Evolutionary conservation across 1,140 invertebrate genomes (phyloP), one percentile per base, ranked within the genome.

Genomic region (Stratiolaelaps scimitus): DNA sequence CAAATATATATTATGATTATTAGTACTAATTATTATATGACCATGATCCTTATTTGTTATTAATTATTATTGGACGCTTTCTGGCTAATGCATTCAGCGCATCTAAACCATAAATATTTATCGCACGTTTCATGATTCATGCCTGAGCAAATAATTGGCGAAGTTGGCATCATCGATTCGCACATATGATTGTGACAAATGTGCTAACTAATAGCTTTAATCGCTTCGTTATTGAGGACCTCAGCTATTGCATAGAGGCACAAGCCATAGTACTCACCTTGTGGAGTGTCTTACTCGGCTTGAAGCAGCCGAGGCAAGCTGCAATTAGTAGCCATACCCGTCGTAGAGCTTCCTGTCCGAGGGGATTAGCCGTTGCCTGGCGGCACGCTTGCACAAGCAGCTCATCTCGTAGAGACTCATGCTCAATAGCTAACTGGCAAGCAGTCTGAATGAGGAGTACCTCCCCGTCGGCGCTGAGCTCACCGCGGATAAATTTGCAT

Each of bases 281-380:
- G 71, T 84, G 84, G 5, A 95, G 79, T 1, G 87, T 76, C 78
- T 93, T 92, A 69, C 87, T 88, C 0, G 92, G 90, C 72, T 90
- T 87, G 78, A 95, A 95, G 13, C 90, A 85, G 15, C 94, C 90
- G 26, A 90, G 85, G 66, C 85, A 84, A 30, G 95, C 78, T 73
- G 89, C 92, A 29, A 96, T 78, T 0, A 97, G 75, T 26, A 93
- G 78, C 92, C 92, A 96, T 17, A 92, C 81, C 56, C 86, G 71
- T 2, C 75, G 43, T 2, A 84, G 80, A 76, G 85, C 84, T 53
- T 92, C 88, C 2, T 79, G 71, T 72, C 82, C 82, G 15, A 60
- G 23, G n/a, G 89, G 84, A 80, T 90, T 90, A 70, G 89, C 88
- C 5, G 86, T 89, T 43, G 85, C 71, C 77, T 88, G 85, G 71